Percentiles rank a stretch among this genome's conserved stretches.
These are phyloP conservation scores for Tupaia chinensis DNA, from an alignment of 2,113 vertebrate species.

Conservation along the genomic window DNA sequence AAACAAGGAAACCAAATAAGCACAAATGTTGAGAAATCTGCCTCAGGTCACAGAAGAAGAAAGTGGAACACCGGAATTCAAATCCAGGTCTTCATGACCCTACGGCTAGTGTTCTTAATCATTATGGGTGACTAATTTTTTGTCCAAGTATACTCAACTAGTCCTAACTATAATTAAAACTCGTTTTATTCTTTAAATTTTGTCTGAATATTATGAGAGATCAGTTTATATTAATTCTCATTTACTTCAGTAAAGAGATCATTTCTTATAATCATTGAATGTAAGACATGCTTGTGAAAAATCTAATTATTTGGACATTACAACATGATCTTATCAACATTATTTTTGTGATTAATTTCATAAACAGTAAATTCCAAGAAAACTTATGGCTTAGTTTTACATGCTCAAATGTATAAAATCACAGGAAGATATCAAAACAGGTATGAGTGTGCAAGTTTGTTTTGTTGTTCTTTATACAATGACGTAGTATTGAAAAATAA, in stretches of 20 bases:
- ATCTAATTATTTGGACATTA: background rate
- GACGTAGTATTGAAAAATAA: background rate
- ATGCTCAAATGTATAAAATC: background rate
- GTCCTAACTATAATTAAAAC: background rate
- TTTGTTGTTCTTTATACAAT: background rate
- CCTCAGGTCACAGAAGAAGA: background rate
- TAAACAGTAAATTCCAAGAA: background rate
- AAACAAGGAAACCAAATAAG: background rate
- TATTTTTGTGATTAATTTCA: constrained; percentile 8
- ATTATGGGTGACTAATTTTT: constrained; percentile 3
- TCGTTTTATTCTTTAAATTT: background rate
- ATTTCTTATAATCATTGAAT: background rate
- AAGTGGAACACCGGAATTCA: background rate
- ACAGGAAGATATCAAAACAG: background rate
- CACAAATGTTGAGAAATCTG: background rate
- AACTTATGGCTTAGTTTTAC: background rate
- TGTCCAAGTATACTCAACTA: background rate
- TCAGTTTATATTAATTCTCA: background rate
- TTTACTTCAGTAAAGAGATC: constrained; percentile 22
- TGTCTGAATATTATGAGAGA: background rate
- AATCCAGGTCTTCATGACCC: background rate
- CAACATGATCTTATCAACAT: background rate
- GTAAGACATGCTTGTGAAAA: background rate
- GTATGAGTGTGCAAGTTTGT: background rate
- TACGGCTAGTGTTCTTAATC: background rate